A percentile compares a stretch with the other conserved stretches of the same genome.
phyloP scores from a whole-genome alignment of 2,797 vertebrate species.

The Linurgus olivaceus region DNA sequence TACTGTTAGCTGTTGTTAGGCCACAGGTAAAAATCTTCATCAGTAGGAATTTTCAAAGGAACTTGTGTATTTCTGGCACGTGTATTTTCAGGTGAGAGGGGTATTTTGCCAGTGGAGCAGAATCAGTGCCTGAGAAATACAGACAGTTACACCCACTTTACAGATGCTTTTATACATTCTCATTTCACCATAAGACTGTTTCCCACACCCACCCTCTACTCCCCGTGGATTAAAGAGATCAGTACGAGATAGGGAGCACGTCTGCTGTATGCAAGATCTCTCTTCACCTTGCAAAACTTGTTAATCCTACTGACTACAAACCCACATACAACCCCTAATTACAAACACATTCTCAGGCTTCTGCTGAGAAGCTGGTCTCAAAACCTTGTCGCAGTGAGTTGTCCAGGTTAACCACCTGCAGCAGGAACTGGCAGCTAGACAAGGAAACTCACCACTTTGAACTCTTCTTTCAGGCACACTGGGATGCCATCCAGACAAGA shows the following conservation, averaged over 20 bases:
- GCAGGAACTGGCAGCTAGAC: neutral
- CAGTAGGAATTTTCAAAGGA: neutral
- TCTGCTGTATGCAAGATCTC: neutral
- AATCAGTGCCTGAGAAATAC: neutral
- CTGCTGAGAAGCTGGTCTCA: neutral
- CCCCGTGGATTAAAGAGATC: neutral
- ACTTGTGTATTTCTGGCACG: neutral
- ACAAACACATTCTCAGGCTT: neutral
- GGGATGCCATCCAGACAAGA: conserved; percentile 74
- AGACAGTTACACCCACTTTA: neutral
- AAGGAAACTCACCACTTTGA: conserved; percentile 66
- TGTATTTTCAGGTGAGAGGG: neutral
- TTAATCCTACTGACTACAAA: neutral
- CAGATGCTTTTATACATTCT: neutral
- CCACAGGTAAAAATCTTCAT: neutral
- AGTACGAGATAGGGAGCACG: fast-evolving
- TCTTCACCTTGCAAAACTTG: neutral
- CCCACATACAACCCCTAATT: neutral
- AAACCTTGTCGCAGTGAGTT: neutral
- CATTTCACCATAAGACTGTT: neutral
- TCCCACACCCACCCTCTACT: neutral
- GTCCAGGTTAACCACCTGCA: neutral
- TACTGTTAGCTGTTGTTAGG: neutral
- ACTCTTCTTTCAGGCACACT: conserved; percentile 71
- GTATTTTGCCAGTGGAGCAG: neutral